Percentiles rank a stretch among this genome's conserved stretches.
Conservation (phyloP, 2,888 invertebrate species). For the Onchidella celtica region DNA sequence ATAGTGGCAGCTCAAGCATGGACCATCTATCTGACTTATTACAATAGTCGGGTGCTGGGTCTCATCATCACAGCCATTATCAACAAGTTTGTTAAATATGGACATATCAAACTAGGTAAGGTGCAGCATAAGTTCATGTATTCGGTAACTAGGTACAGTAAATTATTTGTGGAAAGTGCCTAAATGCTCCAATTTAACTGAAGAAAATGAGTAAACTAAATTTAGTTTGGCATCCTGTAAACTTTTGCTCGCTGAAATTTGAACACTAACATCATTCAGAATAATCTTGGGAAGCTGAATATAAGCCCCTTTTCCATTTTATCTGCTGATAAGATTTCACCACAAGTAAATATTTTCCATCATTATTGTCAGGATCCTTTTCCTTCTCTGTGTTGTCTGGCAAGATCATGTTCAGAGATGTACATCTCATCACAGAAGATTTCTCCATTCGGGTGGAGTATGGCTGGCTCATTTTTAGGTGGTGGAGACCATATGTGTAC, state of each 20-base stretch:
- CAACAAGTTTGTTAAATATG: constrained; percentile 90
- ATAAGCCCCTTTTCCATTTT: too few relatives aligned
- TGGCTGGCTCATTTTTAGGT: constrained; percentile 97
- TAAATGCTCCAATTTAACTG: too few relatives aligned
- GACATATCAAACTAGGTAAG: constrained; percentile 89
- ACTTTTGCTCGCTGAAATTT: too few relatives aligned
- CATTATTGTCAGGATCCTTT: constrained; percentile 95
- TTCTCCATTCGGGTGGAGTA: constrained; percentile 95
- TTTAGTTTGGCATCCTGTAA: too few relatives aligned
- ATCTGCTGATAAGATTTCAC: too few relatives aligned
- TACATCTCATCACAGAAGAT: constrained; percentile 96
- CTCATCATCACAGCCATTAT: constrained; percentile 93
- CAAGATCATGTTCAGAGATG: constrained; percentile 98
- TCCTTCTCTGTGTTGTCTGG: constrained; percentile 97
- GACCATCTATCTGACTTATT: constrained; percentile 96
- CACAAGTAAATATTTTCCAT: too few relatives aligned
- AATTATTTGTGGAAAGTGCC: too few relatives aligned
- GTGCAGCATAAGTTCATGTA: background rate
- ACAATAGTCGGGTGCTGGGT: constrained; percentile 95
- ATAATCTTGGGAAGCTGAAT: too few relatives aligned
- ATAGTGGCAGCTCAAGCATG: constrained; percentile 86
- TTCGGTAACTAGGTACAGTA: too few relatives aligned
- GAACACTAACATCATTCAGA: too few relatives aligned
- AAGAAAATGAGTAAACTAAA: too few relatives aligned
- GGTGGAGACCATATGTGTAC: constrained; percentile 98